phyloP scores from a whole-genome alignment of 2,888 invertebrate genomes.

The Rhorus exstirpatorius region DNA sequence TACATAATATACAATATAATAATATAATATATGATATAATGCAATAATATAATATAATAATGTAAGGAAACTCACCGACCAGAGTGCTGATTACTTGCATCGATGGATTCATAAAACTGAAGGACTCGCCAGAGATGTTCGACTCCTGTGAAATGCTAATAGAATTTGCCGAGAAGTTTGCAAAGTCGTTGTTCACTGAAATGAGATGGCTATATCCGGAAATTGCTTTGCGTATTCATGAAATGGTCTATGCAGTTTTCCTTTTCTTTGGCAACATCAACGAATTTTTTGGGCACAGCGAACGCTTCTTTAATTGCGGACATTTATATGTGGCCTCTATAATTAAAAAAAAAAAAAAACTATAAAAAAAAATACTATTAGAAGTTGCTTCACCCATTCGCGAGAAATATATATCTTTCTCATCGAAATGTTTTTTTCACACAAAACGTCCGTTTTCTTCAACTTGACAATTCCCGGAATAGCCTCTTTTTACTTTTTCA shows the following conservation, averaged over 20 bases:
- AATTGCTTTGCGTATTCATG: conserved; percentile 1
- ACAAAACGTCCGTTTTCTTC: conserved; percentile 34
- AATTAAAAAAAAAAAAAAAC: not conserved
- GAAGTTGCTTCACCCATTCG: conserved; percentile 54
- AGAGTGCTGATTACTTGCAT: conserved; percentile 10
- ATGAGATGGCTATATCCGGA: not conserved
- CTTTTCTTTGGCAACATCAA: conserved; percentile 1
- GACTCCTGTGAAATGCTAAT: too few species aligned
- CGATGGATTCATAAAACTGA: conserved; percentile 6
- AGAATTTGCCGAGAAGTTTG: not conserved
- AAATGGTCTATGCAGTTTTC: not conserved
- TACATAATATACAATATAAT: too few species aligned
- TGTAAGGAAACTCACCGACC: conserved; percentile 10
- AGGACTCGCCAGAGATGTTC: conserved; percentile 1
- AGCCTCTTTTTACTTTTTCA: conserved; percentile 34
- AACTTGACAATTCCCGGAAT: conserved; percentile 9
- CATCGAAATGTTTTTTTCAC: too few species aligned
- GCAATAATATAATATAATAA: too few species aligned
- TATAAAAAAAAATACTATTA: not conserved
- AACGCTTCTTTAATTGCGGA: not conserved
- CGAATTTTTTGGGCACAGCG: conserved; percentile 1
- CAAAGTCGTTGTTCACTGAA: not conserved
- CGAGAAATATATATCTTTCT: conserved; percentile 10
- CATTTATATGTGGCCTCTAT: conserved; percentile 1
- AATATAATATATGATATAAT: too few species aligned